Evolutionary conservation across 1,140 invertebrate species (phyloP).

Genomic region (Sarcophaga peregrina): DNA sequence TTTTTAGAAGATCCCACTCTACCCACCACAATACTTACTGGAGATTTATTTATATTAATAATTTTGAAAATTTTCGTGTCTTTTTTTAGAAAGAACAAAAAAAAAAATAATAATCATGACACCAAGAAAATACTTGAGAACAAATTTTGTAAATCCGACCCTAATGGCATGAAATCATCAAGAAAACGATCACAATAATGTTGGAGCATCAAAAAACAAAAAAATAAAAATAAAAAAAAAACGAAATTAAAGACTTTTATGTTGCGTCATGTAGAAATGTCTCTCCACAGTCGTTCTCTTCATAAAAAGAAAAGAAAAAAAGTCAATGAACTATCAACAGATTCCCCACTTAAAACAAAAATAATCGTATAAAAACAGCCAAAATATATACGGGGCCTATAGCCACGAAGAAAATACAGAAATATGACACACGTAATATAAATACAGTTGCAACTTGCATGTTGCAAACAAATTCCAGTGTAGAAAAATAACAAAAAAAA

Average conservation of each 20-base stretch:
- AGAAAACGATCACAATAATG: neutral
- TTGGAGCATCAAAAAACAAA: neutral
- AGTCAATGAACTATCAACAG: conserved; percentile 14
- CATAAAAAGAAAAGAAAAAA: neutral
- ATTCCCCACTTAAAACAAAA: neutral
- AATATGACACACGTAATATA: conserved; percentile 9
- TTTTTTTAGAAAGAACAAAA: neutral
- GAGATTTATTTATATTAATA: too few relatives aligned
- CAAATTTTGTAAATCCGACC: neutral
- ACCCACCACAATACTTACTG: too few relatives aligned
- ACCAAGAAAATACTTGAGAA: neutral
- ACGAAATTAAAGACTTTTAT: neutral
- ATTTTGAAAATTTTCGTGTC: too few relatives aligned
- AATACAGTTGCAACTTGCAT: neutral
- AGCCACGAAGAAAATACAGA: neutral
- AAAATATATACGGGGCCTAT: neutral
- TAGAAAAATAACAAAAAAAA: neutral
- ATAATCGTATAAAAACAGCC: too few relatives aligned
- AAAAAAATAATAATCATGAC: too few relatives aligned
- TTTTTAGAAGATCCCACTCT: too few relatives aligned
- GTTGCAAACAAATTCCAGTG: neutral
- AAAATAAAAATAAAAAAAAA: neutral
- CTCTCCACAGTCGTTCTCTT: neutral
- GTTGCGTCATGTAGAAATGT: neutral
- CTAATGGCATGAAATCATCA: conserved; percentile 10